These are phyloP conservation scores for Chaetops frenatus DNA, from an alignment of 2,113 vertebrate species.

Conservation along the genomic window DNA sequence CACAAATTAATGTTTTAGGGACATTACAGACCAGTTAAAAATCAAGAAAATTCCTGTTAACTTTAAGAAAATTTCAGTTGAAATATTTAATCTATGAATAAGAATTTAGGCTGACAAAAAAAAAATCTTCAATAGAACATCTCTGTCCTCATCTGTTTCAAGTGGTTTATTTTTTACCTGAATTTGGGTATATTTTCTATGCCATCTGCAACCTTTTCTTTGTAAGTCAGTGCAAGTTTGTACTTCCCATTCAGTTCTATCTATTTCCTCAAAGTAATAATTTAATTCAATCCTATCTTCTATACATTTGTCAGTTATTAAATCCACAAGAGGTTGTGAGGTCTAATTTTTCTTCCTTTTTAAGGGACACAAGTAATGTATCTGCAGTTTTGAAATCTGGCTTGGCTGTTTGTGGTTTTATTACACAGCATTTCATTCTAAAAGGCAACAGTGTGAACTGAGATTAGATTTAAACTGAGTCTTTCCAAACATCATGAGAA, in stretches of 20 bases:
- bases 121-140: not conserved
- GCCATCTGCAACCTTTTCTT: not conserved
- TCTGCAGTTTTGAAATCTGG: not conserved
- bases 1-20: not conserved
- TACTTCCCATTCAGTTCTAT: not conserved
- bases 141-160: not conserved
- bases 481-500: constrained; percentile 44
- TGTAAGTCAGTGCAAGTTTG: not conserved
- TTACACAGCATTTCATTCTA: not conserved
- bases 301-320: not conserved
- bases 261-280: not conserved
- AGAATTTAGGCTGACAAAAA: not conserved
- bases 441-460: not conserved
- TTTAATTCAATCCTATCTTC: not conserved
- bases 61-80: not conserved
- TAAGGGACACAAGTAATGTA: not conserved
- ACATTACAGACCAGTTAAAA: not conserved
- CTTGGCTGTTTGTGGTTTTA: not conserved
- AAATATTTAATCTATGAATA: not conserved
- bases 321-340: not conserved
- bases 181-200: not conserved
- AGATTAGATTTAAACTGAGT: constrained; percentile 44
- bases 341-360: not conserved
- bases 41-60: not conserved
- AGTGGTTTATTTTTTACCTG: not conserved